These are phyloP conservation scores for Atractosteus spatula DNA, from an alignment of 2,113 vertebrate species.

Conservation along the genomic window DNA sequence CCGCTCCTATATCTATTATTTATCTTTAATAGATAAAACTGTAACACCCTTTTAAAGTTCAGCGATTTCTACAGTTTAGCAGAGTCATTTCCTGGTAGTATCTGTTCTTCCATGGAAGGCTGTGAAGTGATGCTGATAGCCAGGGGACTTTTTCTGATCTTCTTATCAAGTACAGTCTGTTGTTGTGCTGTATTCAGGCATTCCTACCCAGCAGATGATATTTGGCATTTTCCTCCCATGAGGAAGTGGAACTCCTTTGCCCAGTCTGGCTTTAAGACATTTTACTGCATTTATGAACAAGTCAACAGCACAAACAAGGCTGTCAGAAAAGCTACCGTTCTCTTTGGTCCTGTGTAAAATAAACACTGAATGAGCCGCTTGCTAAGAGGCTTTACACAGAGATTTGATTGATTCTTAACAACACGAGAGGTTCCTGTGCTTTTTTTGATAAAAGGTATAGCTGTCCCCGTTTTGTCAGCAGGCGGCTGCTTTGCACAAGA, in stretches of 20 bases:
- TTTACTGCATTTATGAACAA: no score
- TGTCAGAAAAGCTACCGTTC: neutral
- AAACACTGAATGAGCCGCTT: slow-evolving; percentile 31
- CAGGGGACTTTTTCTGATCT: neutral
- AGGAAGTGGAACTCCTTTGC: no score
- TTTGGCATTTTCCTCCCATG: neutral
- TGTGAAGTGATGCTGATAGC: no score
- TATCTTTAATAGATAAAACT: no score
- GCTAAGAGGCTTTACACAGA: slow-evolving; percentile 26
- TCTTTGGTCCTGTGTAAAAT: neutral
- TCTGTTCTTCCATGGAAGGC: no score
- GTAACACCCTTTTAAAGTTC: no score
- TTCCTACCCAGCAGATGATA: neutral
- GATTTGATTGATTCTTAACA: slow-evolving; percentile 45
- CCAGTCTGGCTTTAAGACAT: no score
- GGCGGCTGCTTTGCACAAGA: slow-evolving; percentile 43
- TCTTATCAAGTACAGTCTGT: neutral
- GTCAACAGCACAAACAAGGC: no score
- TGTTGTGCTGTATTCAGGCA: neutral
- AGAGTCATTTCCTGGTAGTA: no score
- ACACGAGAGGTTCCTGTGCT: slow-evolving; percentile 33
- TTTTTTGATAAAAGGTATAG: slow-evolving; percentile 48
- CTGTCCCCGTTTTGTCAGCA: slow-evolving; percentile 55
- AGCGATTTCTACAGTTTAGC: no score
- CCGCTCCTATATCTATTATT: no score